Base-by-base conservation (phyloP, 2,888 invertebrate species). In the Andrena bucephala region DNA sequence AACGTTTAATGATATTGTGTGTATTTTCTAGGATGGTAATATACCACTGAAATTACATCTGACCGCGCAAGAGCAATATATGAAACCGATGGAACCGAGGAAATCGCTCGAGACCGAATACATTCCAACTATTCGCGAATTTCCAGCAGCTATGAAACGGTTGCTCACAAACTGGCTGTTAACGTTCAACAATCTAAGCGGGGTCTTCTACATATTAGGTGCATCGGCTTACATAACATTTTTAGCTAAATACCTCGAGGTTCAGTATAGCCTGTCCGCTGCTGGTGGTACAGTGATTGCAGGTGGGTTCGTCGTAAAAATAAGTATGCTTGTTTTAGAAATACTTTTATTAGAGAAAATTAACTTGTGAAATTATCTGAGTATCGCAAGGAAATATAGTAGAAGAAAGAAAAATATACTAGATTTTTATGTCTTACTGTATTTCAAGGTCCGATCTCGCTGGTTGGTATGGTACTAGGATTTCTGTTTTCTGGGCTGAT, bases 241-340 rank as follows among this genome's bases (percentile, higher is more conserved):
- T 91, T 94, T 97, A 87, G 96, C 96, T 8, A 97, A 97, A 91
- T 97, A 97, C 92, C 95, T 97, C 91, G 97, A 97, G 93, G 96
- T 96, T 8, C 96, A 97, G 91, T 97, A 96, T 91, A 95, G 95
- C 84, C 95, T 95, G 81, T 95, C 95, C 0, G 95, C 97, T 0
- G 95, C 96, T 13, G 95, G 94, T 73, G 96, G 97, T 20, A 96
- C 96, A 24, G 94, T 96, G 81, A 94, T 96, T 79, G 95, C 96
- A 85, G 97, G 96, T 96, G 92, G 87, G 50, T 52, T 7, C 0
- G n/a, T 42, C 1, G 4, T 6, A 24, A 13, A 36, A 29, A 24
- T 57, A n/a, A 20, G 6, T n/a, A 0, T n/a, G 36, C 54, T 69
- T 36, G 13, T 54, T 50, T 60, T 20, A 52, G 20, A 52, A 52